phyloP scores from a whole-genome alignment of 2,113 vertebrate species.

The Puffinus mauretanicus region DNA sequence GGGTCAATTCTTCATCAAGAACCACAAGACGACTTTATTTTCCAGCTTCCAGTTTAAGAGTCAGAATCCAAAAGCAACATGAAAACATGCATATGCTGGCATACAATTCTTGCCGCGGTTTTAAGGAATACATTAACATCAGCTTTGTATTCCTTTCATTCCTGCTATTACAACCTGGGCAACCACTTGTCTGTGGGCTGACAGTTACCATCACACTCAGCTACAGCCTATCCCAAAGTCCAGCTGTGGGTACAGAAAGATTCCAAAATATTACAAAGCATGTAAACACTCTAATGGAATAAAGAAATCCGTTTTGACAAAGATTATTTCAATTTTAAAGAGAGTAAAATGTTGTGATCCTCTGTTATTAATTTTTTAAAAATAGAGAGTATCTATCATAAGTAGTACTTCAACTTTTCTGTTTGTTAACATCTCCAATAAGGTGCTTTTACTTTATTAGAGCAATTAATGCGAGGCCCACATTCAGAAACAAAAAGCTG shows the following conservation, averaged over 20 bases:
- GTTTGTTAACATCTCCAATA: background rate
- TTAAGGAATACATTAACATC: background rate
- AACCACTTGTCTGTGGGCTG: background rate
- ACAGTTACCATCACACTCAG: background rate
- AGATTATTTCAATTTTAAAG: background rate
- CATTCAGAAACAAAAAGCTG: background rate
- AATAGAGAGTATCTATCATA: background rate
- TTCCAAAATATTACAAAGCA: background rate
- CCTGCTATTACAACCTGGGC: background rate
- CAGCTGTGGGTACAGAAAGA: background rate
- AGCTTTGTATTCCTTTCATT: background rate
- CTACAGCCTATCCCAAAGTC: background rate
- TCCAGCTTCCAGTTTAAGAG: background rate
- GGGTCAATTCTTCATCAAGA: background rate
- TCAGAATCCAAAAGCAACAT: background rate
- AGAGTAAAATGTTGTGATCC: background rate
- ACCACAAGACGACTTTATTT: rapidly evolving
- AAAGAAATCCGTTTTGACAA: background rate
- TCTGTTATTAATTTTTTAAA: background rate
- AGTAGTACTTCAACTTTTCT: background rate
- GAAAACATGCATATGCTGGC: rapidly evolving
- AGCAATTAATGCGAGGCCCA: background rate
- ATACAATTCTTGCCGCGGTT: background rate
- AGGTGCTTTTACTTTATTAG: background rate
- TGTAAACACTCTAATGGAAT: background rate